Conservation (phyloP, 2,113 vertebrate species). For the Mastomys coucha region DNA sequence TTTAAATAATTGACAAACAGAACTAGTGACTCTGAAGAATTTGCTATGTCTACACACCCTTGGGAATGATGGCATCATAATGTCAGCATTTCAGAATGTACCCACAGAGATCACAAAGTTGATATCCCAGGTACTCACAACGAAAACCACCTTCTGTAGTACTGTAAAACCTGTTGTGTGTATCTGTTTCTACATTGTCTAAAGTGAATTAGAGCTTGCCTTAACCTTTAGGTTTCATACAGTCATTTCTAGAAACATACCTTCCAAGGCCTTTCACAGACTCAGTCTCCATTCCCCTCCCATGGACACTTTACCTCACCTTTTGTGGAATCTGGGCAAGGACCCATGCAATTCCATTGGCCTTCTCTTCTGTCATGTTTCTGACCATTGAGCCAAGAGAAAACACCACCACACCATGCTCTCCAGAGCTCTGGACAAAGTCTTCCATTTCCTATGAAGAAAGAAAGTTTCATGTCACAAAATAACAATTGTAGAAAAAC, state of each 20-base stretch:
- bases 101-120: not conserved
- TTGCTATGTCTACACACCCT: too few species aligned
- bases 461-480: not conserved
- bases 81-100: not conserved
- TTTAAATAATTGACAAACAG: too few species aligned
- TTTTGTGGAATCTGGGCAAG: constrained; percentile 47
- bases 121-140: too few species aligned
- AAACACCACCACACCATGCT: constrained; percentile 90
- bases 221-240: not conserved
- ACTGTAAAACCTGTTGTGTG: not conserved
- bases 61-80: not conserved
- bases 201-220: not conserved
- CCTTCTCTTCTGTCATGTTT: not conserved
- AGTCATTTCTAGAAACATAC: not conserved
- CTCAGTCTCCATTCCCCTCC: fast-evolving
- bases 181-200: not conserved
- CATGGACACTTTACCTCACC: not conserved
- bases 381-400: constrained; percentile 81
- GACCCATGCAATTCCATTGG: not conserved
- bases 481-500: not conserved
- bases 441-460: constrained; percentile 91
- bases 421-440: constrained; percentile 74
- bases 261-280: too few species aligned
- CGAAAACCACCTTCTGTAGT: not conserved
- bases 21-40: not conserved